Base-by-base conservation (phyloP, 2,797 vertebrate genomes). In the Pangasius macronema region DNA sequence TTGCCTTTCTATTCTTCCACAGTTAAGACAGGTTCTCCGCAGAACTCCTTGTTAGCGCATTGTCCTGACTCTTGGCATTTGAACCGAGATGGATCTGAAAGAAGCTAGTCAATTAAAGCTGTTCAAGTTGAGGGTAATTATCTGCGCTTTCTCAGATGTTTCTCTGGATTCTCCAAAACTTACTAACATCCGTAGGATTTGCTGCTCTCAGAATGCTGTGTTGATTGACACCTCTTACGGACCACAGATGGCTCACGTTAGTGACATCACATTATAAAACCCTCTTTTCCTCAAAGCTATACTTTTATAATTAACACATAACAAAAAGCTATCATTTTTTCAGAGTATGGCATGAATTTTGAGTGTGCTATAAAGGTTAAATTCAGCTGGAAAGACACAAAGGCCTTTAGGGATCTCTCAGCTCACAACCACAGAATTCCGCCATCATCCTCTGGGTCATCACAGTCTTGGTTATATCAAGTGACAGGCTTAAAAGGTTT, bases 401-500 rank as follows among this genome's bases (percentile, higher is more conserved):
- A 2, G 70, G 82, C 84, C 83, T 75, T 79, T 46, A 85, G 86
- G 87, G 89, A 87, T 85, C 87, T 92, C 84, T 90, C 87, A 83
- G 67, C 80, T 92, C 88, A 90, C 92, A 94, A 94, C 94, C 93
- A 91, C 94, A 93, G 89, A 90, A 92, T 92, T 87, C 85, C 53
- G 70, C 89, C 9, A 88, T 91, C 87, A 90, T 82, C 85, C 82
- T 89, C 51, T 81, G 85, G 86, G 88, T 81, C 89, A 85, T 89
- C 88, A 86, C 89, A 87, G 89, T 55, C 89, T 84, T 92, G 75
- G 75, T 88, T 39, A 87, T 93, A 94, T 95, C 92, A 92, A 92
- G 91, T 95, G 93, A 93, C 94, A 86, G 80, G 87, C 89, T 89
- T 93, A 93, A 95, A 94, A 94, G 94, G 93, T 93, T 93, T 91